These are phyloP conservation scores for Lasiommata megera DNA, from an alignment of 2,888 invertebrate genomes.

Conservation along the genomic window DNA sequence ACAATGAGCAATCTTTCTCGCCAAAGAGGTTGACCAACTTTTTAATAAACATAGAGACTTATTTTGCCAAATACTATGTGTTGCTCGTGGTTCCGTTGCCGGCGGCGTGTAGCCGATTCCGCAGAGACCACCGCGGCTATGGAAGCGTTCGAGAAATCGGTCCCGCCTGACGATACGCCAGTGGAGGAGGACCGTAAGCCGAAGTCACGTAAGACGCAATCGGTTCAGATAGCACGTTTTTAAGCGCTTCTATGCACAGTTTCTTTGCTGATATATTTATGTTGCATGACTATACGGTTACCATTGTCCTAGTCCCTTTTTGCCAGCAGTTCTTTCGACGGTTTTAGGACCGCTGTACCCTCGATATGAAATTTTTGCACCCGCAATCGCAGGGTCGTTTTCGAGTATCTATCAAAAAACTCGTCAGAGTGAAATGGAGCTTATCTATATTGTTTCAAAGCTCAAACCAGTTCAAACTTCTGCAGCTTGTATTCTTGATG, in stretches of 20 bases:
- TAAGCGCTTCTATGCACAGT: constrained; percentile 51
- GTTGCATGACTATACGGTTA: constrained; percentile 21
- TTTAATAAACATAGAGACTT: constrained; percentile 37
- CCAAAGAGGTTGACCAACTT: constrained; percentile 25
- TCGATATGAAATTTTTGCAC: no score
- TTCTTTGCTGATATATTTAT: constrained; percentile 31
- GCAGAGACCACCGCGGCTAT: constrained; percentile 47
- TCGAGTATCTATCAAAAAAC: no score
- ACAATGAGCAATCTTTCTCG: constrained; percentile 14
- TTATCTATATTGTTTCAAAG: no score
- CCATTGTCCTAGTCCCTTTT: background rate
- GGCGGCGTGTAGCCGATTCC: constrained; percentile 65
- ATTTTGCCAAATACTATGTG: constrained; percentile 59
- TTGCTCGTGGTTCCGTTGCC: constrained; percentile 72
- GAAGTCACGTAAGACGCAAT: constrained; percentile 63
- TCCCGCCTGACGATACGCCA: constrained; percentile 40
- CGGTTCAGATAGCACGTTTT: constrained; percentile 38
- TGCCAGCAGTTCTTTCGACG: no score
- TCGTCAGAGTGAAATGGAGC: no score
- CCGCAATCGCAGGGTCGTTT: no score
- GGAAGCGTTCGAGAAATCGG: constrained; percentile 59
- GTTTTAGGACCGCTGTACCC: no score
- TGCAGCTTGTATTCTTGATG: no score
- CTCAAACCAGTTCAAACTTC: no score
- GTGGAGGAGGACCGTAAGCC: constrained; percentile 45